Evolutionary conservation across 2,797 vertebrate species (phyloP).

Genomic region (Pipistrellus pygmaeus): DNA sequence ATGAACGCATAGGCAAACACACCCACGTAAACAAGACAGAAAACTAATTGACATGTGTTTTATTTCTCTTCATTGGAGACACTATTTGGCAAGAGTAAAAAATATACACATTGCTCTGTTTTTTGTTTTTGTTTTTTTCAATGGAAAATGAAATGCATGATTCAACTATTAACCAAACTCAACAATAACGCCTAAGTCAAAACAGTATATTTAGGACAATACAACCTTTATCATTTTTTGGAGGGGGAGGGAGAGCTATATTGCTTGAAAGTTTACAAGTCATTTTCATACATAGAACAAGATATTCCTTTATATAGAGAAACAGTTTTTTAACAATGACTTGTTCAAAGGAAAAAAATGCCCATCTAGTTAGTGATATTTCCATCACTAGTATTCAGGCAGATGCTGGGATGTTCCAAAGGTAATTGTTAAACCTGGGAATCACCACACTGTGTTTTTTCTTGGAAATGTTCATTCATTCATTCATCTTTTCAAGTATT

Average conservation of each 20-base stretch:
- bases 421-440: background rate
- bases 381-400: background rate
- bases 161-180: background rate
- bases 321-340: conserved; percentile 13
- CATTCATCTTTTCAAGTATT: background rate
- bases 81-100: conserved; percentile 6
- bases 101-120: background rate
- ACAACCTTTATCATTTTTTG: background rate
- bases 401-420: background rate
- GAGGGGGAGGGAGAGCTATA: fast-evolving
- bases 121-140: conserved; percentile 67
- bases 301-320: background rate
- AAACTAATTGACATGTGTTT: conserved; percentile 52
- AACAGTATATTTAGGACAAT: background rate
- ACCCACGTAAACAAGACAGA: conserved; percentile 75
- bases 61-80: conserved; percentile 63
- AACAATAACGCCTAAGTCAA: conserved; percentile 41
- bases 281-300: conserved; percentile 19
- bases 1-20: background rate
- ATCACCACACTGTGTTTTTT: background rate
- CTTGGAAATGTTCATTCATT: background rate
- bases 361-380: background rate
- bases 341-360: conserved; percentile 46
- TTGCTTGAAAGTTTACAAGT: background rate
- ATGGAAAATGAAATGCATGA: conserved; percentile 64